Evolutionary conservation across 2,797 vertebrate species (phyloP).

Genomic region (Karalla daura): DNA sequence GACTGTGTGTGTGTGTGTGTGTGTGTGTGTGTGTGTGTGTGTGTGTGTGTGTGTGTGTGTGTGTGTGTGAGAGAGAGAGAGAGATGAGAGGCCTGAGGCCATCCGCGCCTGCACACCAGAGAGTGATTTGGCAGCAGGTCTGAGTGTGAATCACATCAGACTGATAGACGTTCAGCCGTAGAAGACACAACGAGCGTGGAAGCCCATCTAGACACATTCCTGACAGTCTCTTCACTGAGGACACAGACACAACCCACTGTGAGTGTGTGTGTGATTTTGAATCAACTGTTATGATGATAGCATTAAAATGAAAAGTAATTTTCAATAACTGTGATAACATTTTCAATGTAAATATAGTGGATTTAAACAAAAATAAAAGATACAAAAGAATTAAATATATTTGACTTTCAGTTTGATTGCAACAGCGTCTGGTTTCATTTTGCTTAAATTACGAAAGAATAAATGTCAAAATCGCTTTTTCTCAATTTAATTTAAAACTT

Average conservation of each 20-base stretch:
- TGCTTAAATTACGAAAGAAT: neutral
- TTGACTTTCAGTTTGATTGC: neutral
- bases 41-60: slow-evolving; percentile 5
- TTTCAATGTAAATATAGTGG: neutral
- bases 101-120: slow-evolving; percentile 50
- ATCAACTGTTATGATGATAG: too few species aligned
- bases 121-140: slow-evolving; percentile 72
- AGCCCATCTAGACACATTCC: slow-evolving; percentile 63
- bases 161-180: slow-evolving; percentile 62
- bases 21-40: neutral
- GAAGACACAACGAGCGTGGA: slow-evolving; percentile 66
- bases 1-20: neutral
- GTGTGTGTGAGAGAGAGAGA: neutral
- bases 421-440: neutral
- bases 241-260: neutral
- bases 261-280: neutral
- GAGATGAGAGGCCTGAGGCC: slow-evolving; percentile 49
- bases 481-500: neutral
- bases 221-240: slow-evolving; percentile 50
- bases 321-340: neutral
- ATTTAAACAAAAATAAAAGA: neutral
- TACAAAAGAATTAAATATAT: neutral
- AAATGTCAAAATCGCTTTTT: neutral
- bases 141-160: slow-evolving; percentile 68
- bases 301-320: too few species aligned